Evolutionary conservation across 1,140 invertebrate species (phyloP), one percentile per base, ranked within the genome.

Genomic region (Drosophila carrolli): DNA sequence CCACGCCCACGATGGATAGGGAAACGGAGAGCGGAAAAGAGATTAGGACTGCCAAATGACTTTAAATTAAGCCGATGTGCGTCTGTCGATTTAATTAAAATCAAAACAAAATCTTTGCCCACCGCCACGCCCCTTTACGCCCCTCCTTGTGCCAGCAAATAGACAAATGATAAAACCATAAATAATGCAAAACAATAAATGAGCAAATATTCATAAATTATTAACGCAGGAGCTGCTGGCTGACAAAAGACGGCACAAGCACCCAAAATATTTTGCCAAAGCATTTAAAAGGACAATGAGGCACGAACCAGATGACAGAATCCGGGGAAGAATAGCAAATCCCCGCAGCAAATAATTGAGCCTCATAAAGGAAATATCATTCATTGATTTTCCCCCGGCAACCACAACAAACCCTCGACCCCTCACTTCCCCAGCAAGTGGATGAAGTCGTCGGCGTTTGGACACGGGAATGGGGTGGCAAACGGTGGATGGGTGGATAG

Each of bases 271-370:
- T 88, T 88, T 88, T 75, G 80, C 73, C 85, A 89, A 88, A 82
- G 82, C 82, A 90, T 90, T 82, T 90, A 86, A 74, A 90, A 90
- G 82, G 79, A 90, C 86, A 90, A 90, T 90, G 77, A 75, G 66
- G 82, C 86, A 90, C 81, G 85, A 81, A 80, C 68, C 61, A 73
- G 67, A 72, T 72, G 70, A 73, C 68, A 73, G 67, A 48, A 78
- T 70, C 57, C 78, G 75, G 60, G 53, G 80, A 77, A 78, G 81
- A 82, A 86, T 68, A 82, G 73, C 71, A 90, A 90, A 90, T 90
- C 86, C 86, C 86, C 86, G 86, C 86, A 90, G 79, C 88, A 90
- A 90, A 90, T 90, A 90, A 90, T 90, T 90, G 86, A 90, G 86
- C 74, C 86, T 78, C 73, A 91, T 81, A 86, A 81, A 83, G 85